These are phyloP conservation scores for Drosophila yakuba DNA, from an alignment of 1,140 invertebrate genomes.

Conservation along the genomic window DNA sequence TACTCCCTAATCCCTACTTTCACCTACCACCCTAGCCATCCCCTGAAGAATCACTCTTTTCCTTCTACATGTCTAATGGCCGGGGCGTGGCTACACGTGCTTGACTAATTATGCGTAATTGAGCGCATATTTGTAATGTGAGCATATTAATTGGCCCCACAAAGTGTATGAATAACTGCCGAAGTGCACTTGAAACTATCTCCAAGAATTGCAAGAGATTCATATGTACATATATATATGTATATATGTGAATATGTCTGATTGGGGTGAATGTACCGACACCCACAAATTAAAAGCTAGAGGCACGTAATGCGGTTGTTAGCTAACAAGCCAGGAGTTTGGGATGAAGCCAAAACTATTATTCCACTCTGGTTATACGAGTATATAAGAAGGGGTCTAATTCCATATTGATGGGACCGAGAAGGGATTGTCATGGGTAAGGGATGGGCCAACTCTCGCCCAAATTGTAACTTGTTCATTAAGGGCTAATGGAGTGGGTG, in stretches of 20 bases:
- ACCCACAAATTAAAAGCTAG: conserved; percentile 32
- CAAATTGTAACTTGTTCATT: conserved; percentile 63
- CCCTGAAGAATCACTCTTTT: neutral
- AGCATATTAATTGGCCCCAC: conserved; percentile 72
- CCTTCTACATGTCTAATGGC: conserved; percentile 49
- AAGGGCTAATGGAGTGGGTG: conserved; percentile 61
- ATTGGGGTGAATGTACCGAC: conserved; percentile 36
- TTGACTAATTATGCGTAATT: conserved; percentile 78
- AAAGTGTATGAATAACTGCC: conserved; percentile 47
- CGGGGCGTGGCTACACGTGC: conserved; percentile 71
- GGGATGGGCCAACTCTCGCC: conserved; percentile 5
- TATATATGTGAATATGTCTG: neutral
- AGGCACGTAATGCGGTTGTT: conserved; percentile 48
- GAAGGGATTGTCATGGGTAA: neutral
- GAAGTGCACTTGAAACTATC: conserved; percentile 45
- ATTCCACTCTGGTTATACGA: conserved; percentile 10
- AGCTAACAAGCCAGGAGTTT: conserved; percentile 43
- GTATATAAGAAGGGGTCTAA: conserved; percentile 4
- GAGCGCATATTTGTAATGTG: conserved; percentile 73
- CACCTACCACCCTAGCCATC: neutral
- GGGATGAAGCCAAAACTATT: conserved; percentile 25
- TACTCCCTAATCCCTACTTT: too few relatives aligned
- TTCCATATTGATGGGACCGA: conserved; percentile 15
- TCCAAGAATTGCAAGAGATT: conserved; percentile 9
- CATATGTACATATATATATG: neutral